A percentile compares a stretch with the other conserved stretches of the same genome.
phyloP scores from a whole-genome alignment of 92 coral and sea anemone species.

The Nematostella vectensis region DNA sequence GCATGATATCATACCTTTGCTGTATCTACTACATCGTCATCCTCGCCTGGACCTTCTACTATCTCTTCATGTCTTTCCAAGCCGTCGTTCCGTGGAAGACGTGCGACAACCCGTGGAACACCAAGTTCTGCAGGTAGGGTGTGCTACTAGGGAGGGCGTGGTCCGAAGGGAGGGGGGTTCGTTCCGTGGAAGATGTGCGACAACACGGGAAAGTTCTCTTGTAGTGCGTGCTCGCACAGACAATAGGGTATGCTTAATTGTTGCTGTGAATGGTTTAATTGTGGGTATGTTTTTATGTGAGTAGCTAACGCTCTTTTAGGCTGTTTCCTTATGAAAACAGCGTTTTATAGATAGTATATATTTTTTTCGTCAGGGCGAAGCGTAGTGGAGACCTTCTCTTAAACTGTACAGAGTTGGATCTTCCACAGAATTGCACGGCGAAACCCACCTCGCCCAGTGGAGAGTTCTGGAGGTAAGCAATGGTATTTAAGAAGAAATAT shows the following conservation, averaged over 20 bases:
- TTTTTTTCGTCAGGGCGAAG: slow-evolving; percentile 35
- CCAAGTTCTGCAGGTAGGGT: slow-evolving; percentile 54
- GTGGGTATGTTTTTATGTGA: too few species aligned
- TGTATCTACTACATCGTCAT: slow-evolving; percentile 70
- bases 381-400: slow-evolving; percentile 19
- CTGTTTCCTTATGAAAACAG: too few species aligned
- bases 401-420: slow-evolving; percentile 31
- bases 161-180: too few species aligned
- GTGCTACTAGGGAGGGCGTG: too few species aligned
- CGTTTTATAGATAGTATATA: too few species aligned
- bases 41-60: slow-evolving; percentile 56
- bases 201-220: too few species aligned
- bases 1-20: slow-evolving; percentile 42
- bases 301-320: too few species aligned
- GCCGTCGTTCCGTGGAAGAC: slow-evolving; percentile 62
- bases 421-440: slow-evolving; percentile 27
- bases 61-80: slow-evolving; percentile 47
- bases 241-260: too few species aligned
- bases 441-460: slow-evolving; percentile 46
- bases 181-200: too few species aligned
- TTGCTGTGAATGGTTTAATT: too few species aligned
- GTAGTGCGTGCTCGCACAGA: too few species aligned
- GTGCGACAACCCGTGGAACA: slow-evolving; percentile 63
- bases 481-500: not conserved
- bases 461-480: slow-evolving; percentile 46